Base-by-base conservation (phyloP, 2,797 vertebrate genomes). In the Galaxias olidus region DNA sequence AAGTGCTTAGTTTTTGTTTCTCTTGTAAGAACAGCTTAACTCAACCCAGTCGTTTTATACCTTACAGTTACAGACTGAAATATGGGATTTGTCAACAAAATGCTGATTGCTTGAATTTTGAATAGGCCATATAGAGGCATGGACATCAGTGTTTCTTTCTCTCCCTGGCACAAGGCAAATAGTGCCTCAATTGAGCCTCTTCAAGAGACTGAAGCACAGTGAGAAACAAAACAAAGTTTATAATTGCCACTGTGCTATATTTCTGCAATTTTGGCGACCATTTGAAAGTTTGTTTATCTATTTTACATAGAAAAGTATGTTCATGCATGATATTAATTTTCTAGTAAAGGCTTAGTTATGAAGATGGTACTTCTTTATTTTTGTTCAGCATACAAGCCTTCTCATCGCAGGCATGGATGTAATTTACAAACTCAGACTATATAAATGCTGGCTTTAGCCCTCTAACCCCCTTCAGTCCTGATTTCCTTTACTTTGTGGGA, bases 401-500 rank as follows among this genome's bases (percentile, higher is more conserved):
- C 82, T 90, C 74, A 89, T 90, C 88, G 89, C 65, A 56, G 66
- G 81, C 84, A 79, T 64, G 76, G 14, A 57, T n/a, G n/a, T 13
- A 10, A 44, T 58, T 58, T 30, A 3, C 30, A 85, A 81, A 85
- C 84, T 87, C 82, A 83, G 3, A 88, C 81, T 87, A 80, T 82
- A 82, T 67, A 73, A 65, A 54, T 69, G 65, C 75, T 54, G 75
- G 71, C 62, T 49, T 54, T 63, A 17, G 72, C 61, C 65, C 52
- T 52, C 9, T 59, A 46, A 44, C 71, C 59, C 64, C 50, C 68
- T 66, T 42, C 48, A 63, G 69, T 68, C 52, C 76, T 82, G 69
- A 69, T 83, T 86, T 87, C 80, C 84, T 90, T 79, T 66, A 70
- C 72, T 84, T 81, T 82, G 86, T 86, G 86, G 75, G 86, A 90